Evolutionary conservation across 1,140 invertebrate genomes (phyloP), one percentile per base, ranked within the genome.

Genomic region (Drosophila virilis): DNA sequence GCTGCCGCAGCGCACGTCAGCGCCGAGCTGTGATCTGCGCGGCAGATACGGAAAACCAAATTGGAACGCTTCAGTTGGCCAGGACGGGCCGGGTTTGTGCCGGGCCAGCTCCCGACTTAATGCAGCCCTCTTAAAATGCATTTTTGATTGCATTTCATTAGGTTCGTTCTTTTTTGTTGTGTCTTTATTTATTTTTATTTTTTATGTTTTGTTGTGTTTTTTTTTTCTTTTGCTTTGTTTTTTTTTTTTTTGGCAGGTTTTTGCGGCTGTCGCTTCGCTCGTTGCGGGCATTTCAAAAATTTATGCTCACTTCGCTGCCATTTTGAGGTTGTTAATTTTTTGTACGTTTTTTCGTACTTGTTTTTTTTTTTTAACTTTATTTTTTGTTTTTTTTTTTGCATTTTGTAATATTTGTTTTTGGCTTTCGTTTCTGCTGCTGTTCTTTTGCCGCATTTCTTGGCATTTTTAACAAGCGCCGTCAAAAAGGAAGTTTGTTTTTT

Each of bases 141-240:
- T 80, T 83, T 83, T 83, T 89, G 80, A 88, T 88, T 88, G 84
- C 84, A 88, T 88, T 88, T 88, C 84, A 84, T 88, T 88, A 88
- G 72, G 67, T 72, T 66, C 12, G 51, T 35, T 58, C 28, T 50
- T 45, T 13, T 13, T 60, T 17, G 50, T 57, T 79, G 46, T 57
- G 37, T 66, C 38, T 58, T 37, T 52, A 9, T 7, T 38, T 51
- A 46, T 58, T 64, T 13, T 67, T 65, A 67, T 51, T 51, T 70
- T 66, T 64, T 59, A 48, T 65, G 58, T 58, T 43, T 76, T 59
- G 15, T 17, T 17, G 17, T 17, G 17, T 17, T 17, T 17, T 74
- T 73, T 78, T 51, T 59, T 8, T 15, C 12, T 60, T 13, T 46
- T 48, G n/a, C n/a, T 54, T 22, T 46, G 35, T 42, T 54, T 22